phyloP scores from a whole-genome alignment of 2,888 invertebrate species.

The Acleris sparsana region DNA sequence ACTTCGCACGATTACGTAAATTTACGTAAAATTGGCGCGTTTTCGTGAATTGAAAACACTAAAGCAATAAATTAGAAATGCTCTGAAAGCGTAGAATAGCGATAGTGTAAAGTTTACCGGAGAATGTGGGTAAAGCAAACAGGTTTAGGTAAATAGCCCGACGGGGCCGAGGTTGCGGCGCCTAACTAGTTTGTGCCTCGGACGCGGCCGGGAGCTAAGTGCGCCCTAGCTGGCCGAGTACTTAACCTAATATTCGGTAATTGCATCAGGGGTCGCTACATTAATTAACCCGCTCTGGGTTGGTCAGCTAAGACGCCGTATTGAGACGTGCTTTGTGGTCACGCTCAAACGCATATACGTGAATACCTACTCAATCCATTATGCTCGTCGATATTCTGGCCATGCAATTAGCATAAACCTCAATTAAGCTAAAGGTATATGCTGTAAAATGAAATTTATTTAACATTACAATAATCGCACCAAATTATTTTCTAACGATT shows the following conservation, averaged over 20 bases:
- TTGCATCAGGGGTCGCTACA: conserved; percentile 73
- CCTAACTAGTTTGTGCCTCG: conserved; percentile 74
- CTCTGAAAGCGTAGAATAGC: conserved; percentile 11
- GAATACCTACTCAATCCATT: conserved; percentile 22
- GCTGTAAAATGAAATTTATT: neutral
- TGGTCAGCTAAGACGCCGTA: conserved; percentile 66
- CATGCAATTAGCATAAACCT: neutral
- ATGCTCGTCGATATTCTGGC: neutral
- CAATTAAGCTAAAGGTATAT: neutral
- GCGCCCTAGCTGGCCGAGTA: conserved; percentile 67
- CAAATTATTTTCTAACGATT: too few relatives aligned
- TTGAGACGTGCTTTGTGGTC: conserved; percentile 65
- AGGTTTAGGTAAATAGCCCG: conserved; percentile 9
- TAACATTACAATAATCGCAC: too few relatives aligned
- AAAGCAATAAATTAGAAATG: conserved; percentile 12
- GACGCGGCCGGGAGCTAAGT: conserved; percentile 64
- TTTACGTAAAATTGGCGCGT: neutral
- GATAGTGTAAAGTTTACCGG: conserved; percentile 19
- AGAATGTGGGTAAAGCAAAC: conserved; percentile 28
- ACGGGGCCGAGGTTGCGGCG: conserved; percentile 38
- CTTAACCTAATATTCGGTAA: conserved; percentile 81
- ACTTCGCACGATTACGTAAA: too few relatives aligned
- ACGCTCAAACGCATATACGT: conserved; percentile 31
- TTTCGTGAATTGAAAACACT: neutral
- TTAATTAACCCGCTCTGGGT: conserved; percentile 71